phyloP scores from a whole-genome alignment of 2,888 invertebrate species.

The Platynereis dumerilii region DNA sequence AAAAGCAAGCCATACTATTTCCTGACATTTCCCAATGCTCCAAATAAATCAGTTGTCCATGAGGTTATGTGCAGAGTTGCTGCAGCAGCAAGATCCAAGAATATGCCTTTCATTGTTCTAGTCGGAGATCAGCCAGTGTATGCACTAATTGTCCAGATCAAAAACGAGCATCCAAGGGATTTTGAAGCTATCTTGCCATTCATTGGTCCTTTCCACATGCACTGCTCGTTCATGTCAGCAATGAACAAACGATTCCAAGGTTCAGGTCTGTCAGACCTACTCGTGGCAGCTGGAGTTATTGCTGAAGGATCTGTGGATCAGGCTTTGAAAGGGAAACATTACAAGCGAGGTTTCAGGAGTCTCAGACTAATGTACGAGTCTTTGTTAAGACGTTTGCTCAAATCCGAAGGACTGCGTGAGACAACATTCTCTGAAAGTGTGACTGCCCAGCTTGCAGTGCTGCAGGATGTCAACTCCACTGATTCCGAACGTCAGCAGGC shows the following conservation, averaged over 20 bases:
- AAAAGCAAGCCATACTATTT: too few species aligned
- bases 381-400: background rate
- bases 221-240: background rate
- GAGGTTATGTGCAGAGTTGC: conserved; percentile 4
- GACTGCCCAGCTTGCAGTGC: too few species aligned
- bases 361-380: conserved; percentile 1
- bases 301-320: conserved; percentile 12
- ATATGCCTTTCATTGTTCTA: conserved; percentile 4
- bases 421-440: too few species aligned
- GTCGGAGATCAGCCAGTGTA: conserved; percentile 9
- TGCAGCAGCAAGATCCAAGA: background rate
- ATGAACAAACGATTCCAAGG: background rate
- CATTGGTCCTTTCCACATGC: conserved; percentile 10
- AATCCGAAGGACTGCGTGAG: too few species aligned
- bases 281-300: conserved; percentile 6
- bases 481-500: too few species aligned
- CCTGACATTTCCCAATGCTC: too few species aligned
- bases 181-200: conserved; percentile 1
- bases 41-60: too few species aligned
- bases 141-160: background rate
- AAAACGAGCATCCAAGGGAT: background rate
- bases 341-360: conserved; percentile 3
- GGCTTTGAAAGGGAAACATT: conserved; percentile 2
- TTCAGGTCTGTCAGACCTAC: conserved; percentile 5
- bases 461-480: too few species aligned